Evolutionary conservation across 2,113 vertebrate species (phyloP), one percentile per base, ranked within the genome.

Genomic region (Colinus virginianus): DNA sequence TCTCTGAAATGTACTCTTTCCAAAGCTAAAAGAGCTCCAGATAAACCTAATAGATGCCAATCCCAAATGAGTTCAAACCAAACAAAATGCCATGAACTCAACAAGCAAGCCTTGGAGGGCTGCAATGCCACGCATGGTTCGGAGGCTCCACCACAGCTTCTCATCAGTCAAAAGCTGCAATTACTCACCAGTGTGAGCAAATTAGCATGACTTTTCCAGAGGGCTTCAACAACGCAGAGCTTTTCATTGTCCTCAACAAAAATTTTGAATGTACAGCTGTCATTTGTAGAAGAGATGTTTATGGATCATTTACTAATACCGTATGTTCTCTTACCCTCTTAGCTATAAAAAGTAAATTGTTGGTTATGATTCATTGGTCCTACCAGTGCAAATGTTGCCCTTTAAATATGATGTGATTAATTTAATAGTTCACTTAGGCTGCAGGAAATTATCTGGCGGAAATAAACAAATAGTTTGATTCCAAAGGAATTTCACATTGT

Each of bases 341-440:
- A 80, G 71, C 87, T 80, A 62, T 62, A 26, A 86, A 85, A 92
- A 91, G 78, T 64, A 67, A 90, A 78, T 72, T 68, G 72, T 72
- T 92, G 76, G 75, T 90, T 84, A 62, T 74, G 86, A 96, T 88
- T 91, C 91, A 84, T 30, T 94, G 94, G 76, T 72, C 66, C 55
- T 66, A 66, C 61, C 81, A 40, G 92, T 91, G 91, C 87, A 95
- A 96, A 96, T 91, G 40, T 42, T 96, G 92, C 94, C 92, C 91
- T 96, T 96, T 94, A 90, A 95, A 90, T 56, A 91, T 7, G 34
- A 36, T 7, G 1, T 86, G 90, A 96, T 96, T 90, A 86, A 94
- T 86, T 78, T 75, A 86, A 88, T 49, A 90, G n/a, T 84, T 91
- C 62, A 18, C 51, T 91, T 72, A 34, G 21, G 83, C 90, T 69